phyloP scores from a whole-genome alignment of 1,140 invertebrate genomes.

The Drosophila mayri region DNA sequence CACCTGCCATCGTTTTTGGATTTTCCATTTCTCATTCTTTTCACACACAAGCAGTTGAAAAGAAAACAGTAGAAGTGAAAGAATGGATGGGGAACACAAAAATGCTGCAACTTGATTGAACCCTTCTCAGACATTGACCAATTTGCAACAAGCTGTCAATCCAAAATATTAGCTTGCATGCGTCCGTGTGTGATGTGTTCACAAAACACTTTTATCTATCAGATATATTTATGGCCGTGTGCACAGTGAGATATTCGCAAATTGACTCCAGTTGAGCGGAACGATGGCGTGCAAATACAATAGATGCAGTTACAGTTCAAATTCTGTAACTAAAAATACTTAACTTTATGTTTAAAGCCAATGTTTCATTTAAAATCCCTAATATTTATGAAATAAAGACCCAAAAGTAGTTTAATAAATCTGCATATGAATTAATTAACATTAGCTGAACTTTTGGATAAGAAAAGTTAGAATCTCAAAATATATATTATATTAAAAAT shows the following conservation, averaged over 20 bases:
- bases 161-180: conserved; percentile 40
- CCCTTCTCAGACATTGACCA: conserved; percentile 42
- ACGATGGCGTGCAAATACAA: conserved; percentile 25
- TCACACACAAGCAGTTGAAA: background rate
- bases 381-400: background rate
- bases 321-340: background rate
- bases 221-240: conserved; percentile 37
- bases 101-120: conserved; percentile 32
- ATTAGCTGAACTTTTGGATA: background rate
- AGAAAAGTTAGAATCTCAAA: background rate
- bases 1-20: conserved; percentile 10
- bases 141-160: conserved; percentile 51
- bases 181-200: conserved; percentile 17
- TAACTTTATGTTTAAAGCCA: background rate
- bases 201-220: conserved; percentile 45
- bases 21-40: conserved; percentile 15
- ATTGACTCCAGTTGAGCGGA: conserved; percentile 56
- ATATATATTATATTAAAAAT: background rate
- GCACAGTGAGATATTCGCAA: conserved; percentile 55
- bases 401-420: background rate
- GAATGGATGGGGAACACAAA: background rate
- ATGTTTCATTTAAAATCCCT: background rate
- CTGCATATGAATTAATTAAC: background rate
- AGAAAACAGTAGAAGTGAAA: background rate
- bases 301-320: background rate